Base-by-base conservation (phyloP, 2,113 vertebrate species). In the Columbina picui region DNA sequence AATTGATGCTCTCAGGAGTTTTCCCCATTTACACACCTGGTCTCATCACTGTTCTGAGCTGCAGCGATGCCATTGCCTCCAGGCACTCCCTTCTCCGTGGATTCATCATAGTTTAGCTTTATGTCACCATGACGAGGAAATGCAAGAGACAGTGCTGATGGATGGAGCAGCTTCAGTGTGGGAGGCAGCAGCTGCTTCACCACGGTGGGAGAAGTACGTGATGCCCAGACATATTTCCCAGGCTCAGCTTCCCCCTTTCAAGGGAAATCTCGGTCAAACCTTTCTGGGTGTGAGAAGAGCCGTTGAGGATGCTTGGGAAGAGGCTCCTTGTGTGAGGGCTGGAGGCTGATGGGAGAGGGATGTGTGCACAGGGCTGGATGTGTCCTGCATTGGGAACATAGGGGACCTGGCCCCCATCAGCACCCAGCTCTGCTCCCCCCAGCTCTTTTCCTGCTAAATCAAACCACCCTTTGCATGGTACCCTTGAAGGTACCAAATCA, bases 161-260 rank as follows among this genome's bases (percentile, higher is more conserved):
- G 23, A 7, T 2, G 4, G 69, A 22, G 71, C 4, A 1, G 63
- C 32, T 43, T 38, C 39, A 6, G 34, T 9, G 1, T 2, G 9
- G 74, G 30, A 8, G 55, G 52, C 5, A 2, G 61, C 57, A 21
- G 57, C 67, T 56, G 5, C 65, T 29, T 23, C 3, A 5, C 49
- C 29, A n/a, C 4, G 1, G 36, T 7, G 12, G 68, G 36, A 43
- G 26, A 20, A 12, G 1, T 2, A 18, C 18, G 3, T 0, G 34
- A 19, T 2, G 36, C 30, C 8, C 1, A 4, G n/a, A 10, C 8
- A 1, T 22, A 0, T 20, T 20, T 7, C 43, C 56, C 2, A 2
- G 18, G 16, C 14, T 8, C 20, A 9, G 14, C 32, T 0, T 3
- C 74, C 21, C 3, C 14, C 22, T 53, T 12, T 22, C 1, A 2